Percentiles rank a stretch among this genome's conserved stretches.
Conservation (phyloP, 2,113 vertebrate species). For the Gallinago undulata region DNA sequence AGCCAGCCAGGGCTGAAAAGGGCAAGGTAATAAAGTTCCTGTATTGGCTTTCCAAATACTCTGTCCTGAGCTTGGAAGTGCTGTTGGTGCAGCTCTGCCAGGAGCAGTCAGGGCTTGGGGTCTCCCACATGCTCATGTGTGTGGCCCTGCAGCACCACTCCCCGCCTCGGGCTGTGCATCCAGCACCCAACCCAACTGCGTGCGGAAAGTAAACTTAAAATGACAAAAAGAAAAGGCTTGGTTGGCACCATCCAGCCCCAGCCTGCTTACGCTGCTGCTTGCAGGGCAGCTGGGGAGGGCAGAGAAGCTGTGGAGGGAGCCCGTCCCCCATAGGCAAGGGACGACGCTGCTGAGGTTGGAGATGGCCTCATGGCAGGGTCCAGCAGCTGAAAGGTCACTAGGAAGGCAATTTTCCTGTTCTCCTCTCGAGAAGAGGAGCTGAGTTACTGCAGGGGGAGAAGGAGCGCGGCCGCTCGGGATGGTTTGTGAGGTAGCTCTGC, state of each 20-base stretch:
- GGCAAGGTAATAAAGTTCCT: background rate
- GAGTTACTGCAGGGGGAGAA: background rate
- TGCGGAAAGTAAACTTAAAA: background rate
- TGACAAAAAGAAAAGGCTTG: background rate
- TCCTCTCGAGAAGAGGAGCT: background rate
- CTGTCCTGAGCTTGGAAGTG: background rate
- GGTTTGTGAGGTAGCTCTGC: background rate
- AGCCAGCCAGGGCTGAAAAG: background rate
- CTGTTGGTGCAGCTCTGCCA: background rate
- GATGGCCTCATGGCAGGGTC: background rate
- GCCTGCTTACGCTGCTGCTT: background rate
- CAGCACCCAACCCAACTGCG: background rate
- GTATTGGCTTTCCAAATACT: background rate
- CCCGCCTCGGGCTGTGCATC: background rate
- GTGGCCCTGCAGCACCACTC: background rate
- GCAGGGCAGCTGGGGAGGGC: background rate
- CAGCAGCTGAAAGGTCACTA: background rate
- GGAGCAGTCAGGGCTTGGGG: background rate
- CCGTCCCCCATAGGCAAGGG: accelerated
- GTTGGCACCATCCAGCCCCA: background rate
- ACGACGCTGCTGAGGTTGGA: accelerated
- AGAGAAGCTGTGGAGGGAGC: background rate
- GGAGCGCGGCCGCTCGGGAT: accelerated
- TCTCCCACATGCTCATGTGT: background rate
- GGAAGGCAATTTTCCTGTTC: background rate